Percentiles rank a stretch among this genome's conserved stretches.
phyloP scores from a whole-genome alignment of 2,888 invertebrate species.

The Callyntrura sp. region DNA sequence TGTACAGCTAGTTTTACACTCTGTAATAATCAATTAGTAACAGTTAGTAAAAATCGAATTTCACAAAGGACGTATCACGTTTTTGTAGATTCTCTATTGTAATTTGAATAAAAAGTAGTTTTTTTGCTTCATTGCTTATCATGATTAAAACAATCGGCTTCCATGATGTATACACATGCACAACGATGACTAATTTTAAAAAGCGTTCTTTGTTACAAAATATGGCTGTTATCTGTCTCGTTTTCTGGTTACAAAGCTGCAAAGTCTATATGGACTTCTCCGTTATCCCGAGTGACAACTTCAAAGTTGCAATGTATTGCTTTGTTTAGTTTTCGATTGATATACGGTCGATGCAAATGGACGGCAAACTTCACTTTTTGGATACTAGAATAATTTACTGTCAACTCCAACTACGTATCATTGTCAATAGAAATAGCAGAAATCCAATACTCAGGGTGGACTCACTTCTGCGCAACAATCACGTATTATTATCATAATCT shows the following conservation, averaged over 20 bases:
- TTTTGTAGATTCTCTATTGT: no score
- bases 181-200: constrained; percentile 63
- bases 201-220: constrained; percentile 64
- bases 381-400: background rate
- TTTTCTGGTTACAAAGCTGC: background rate
- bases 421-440: background rate
- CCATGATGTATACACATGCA: no score
- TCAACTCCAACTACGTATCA: no score
- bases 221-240: background rate
- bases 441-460: constrained; percentile 2
- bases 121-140: background rate
- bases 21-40: no score
- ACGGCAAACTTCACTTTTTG: background rate
- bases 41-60: background rate
- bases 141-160: no score
- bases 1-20: no score
- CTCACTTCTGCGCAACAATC: background rate
- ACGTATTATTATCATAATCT: background rate
- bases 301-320: background rate
- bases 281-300: background rate
- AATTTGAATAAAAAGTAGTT: background rate
- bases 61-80: no score
- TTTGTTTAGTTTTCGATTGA: no score
- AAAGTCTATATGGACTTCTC: background rate
- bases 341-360: background rate